Percentiles rank a stretch among this genome's conserved stretches.
These are phyloP conservation scores for Ips nitidus DNA, from an alignment of 1,140 invertebrate genomes.

Conservation along the genomic window DNA sequence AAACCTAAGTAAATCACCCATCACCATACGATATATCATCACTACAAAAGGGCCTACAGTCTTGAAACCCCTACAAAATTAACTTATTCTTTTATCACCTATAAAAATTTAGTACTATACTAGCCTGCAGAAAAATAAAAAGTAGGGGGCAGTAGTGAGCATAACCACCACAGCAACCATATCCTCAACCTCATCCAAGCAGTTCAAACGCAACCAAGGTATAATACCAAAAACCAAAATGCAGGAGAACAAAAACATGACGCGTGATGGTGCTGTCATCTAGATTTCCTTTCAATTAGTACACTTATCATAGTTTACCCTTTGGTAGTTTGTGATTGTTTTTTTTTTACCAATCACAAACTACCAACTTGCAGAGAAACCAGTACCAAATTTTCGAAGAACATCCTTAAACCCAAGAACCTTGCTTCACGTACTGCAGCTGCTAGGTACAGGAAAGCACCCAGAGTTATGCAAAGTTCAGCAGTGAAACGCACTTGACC, in stretches of 20 bases:
- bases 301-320: not conserved
- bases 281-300: slow-evolving; percentile 48
- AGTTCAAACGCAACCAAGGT: slow-evolving; percentile 80
- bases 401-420: slow-evolving; percentile 86
- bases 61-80: slow-evolving; percentile 83
- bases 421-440: slow-evolving; percentile 78
- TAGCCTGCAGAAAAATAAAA: slow-evolving; percentile 97
- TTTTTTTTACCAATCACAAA: too few species aligned
- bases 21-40: slow-evolving; percentile 99
- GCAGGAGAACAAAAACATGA: slow-evolving; percentile 93
- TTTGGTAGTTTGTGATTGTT: not conserved
- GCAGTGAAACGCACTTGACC: slow-evolving; percentile 67
- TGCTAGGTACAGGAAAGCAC: slow-evolving; percentile 77
- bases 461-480: slow-evolving; percentile 72
- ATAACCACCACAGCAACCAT: slow-evolving; percentile 90
- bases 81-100: slow-evolving; percentile 12
- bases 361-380: too few species aligned
- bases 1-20: slow-evolving; percentile 92
- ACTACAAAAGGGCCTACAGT: slow-evolving; percentile 98
- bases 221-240: slow-evolving; percentile 76
- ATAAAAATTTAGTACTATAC: not conserved
- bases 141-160: slow-evolving; percentile 94
- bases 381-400: slow-evolving; percentile 84
- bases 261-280: slow-evolving; percentile 86
- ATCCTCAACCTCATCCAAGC: slow-evolving; percentile 84